These are phyloP conservation scores for Microctenopoma stevenorrisi DNA, from an alignment of 2,797 vertebrate species.

Conservation along the genomic window DNA sequence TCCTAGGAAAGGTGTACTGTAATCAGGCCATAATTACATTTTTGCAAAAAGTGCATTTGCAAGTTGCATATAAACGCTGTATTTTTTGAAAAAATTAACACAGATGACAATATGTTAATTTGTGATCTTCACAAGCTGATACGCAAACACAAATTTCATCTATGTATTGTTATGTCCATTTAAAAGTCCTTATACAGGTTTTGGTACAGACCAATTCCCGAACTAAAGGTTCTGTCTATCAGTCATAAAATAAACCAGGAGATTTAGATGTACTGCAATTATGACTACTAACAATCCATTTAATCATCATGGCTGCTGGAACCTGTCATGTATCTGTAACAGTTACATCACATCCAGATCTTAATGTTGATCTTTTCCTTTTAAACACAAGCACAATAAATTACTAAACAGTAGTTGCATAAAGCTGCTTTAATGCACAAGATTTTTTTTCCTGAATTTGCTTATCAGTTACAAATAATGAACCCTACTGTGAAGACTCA, in stretches of 20 bases:
- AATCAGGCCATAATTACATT: background rate
- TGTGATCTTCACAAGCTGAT: no score
- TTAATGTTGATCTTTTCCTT: background rate
- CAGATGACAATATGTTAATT: no score
- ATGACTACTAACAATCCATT: background rate
- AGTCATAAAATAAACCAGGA: no score
- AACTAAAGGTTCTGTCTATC: no score
- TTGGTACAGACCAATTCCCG: no score
- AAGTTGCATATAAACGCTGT: background rate
- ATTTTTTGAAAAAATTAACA: no score
- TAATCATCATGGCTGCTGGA: background rate
- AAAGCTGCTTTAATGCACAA: conserved; percentile 36
- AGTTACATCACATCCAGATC: background rate
- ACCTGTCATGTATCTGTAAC: background rate
- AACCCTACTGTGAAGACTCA: conserved; percentile 25
- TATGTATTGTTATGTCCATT: no score
- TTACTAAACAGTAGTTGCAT: conserved; percentile 52
- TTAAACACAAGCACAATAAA: conserved; percentile 13
- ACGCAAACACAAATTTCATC: no score
- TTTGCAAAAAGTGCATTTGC: background rate
- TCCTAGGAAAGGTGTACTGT: background rate
- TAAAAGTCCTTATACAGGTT: no score
- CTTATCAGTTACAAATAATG: conserved; percentile 31
- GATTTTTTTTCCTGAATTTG: conserved; percentile 25
- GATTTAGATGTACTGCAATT: no score